Conservation (phyloP, 2,113 vertebrate genomes). For the Ptyas mucosa region DNA sequence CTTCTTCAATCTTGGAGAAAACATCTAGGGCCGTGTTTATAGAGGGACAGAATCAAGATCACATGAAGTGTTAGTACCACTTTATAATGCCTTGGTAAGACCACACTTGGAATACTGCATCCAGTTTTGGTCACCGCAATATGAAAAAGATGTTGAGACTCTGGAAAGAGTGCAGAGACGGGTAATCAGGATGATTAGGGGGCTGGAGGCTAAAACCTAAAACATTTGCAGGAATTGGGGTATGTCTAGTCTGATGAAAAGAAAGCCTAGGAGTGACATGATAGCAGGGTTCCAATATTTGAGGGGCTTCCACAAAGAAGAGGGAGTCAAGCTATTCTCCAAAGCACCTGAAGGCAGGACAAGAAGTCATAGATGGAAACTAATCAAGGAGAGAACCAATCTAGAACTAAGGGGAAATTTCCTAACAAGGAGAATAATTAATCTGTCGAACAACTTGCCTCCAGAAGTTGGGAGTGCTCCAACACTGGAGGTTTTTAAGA, state of each 20-base stretch:
- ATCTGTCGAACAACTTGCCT: not conserved
- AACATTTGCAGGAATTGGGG: too few species aligned
- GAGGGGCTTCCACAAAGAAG: not conserved
- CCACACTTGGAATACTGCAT: too few species aligned
- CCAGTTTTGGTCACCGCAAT: too few species aligned
- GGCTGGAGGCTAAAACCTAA: too few species aligned
- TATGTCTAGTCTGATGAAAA: too few species aligned
- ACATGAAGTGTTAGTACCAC: too few species aligned
- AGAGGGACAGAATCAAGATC: too few species aligned
- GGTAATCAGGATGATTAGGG: too few species aligned
- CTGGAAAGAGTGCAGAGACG: too few species aligned
- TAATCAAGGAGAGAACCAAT: not conserved
- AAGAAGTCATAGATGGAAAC: not conserved
- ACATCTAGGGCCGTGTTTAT: not conserved
- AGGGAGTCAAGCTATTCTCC: not conserved
- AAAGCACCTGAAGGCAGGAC: not conserved
- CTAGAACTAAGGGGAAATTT: not conserved
- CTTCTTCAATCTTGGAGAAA: not conserved
- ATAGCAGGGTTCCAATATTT: not conserved
- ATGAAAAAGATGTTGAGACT: too few species aligned
- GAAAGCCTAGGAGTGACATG: not conserved
- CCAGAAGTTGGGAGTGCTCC: not conserved
- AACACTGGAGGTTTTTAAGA: not conserved
- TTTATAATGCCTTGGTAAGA: too few species aligned
- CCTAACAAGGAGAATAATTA: not conserved